These are phyloP conservation scores for Cromileptes altivelis DNA, from an alignment of 2,113 vertebrate genomes.

Conservation along the genomic window DNA sequence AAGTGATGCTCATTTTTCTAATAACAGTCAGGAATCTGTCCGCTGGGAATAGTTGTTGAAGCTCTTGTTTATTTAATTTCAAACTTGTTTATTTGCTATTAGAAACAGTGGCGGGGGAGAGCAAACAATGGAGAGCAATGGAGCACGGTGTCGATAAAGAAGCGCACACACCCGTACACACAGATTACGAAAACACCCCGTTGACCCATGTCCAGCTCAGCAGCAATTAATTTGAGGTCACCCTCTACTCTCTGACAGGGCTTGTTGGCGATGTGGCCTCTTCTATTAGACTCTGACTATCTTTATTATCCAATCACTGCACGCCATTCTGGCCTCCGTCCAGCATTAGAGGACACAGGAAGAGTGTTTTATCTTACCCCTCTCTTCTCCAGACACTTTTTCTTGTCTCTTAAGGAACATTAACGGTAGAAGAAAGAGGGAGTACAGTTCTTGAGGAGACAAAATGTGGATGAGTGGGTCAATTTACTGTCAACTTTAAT, in stretches of 20 bases:
- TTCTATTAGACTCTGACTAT: slow-evolving; percentile 61
- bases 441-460: slow-evolving; percentile 13
- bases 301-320: slow-evolving; percentile 75
- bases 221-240: slow-evolving; percentile 75
- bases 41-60: slow-evolving; percentile 58
- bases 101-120: slow-evolving; percentile 47
- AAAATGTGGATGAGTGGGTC: slow-evolving; percentile 24
- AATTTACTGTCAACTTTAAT: slow-evolving; percentile 57
- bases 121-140: slow-evolving; percentile 39
- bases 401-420: slow-evolving; percentile 47
- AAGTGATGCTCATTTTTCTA: slow-evolving; percentile 70
- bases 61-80: slow-evolving; percentile 68
- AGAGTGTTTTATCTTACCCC: slow-evolving; percentile 49
- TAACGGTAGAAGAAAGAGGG: slow-evolving; percentile 7
- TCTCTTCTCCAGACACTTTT: slow-evolving; percentile 39
- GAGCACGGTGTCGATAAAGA: slow-evolving; percentile 19
- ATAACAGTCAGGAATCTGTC: slow-evolving; percentile 58
- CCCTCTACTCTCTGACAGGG: slow-evolving; percentile 54
- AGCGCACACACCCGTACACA: slow-evolving; percentile 37
- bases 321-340: slow-evolving; percentile 60
- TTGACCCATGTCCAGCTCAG: slow-evolving; percentile 62
- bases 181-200: slow-evolving; percentile 51
- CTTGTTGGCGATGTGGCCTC: slow-evolving; percentile 60
- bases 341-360: slow-evolving; percentile 66
- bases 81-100: slow-evolving; percentile 67